Base-by-base conservation (phyloP, 2,113 vertebrate species). In the Leptodactylus fuscus region DNA sequence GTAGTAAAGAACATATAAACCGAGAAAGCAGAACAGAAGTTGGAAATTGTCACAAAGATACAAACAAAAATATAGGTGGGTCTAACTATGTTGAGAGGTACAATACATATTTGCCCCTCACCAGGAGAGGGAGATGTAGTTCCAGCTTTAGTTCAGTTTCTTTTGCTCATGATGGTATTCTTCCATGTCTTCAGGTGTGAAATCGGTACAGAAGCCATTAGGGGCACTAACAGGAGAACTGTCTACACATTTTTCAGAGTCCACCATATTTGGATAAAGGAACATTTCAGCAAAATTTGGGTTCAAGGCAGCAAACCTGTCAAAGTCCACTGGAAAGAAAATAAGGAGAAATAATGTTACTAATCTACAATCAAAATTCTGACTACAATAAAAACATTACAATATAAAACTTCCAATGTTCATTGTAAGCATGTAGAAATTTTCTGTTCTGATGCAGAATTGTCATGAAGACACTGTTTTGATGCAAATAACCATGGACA, bases 151-250 rank as follows among this genome's bases (percentile, higher is more conserved):
- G 92, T 97, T 93, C 90, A 95, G 90, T 92, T 98, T 98, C 90
- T 94, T 89, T 79, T 88, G 89, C 44, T 87, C 88, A 1, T 90
- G 87, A 13, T 86, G 49, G 36, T 88, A 91, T 51, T 89, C 89
- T 29, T 87, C 92, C 60, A 53, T 70, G 4, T 79, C 93, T 11
- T 94, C 94, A 8, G 96, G 97, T 88, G 96, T 97, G 93, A 99
- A 99, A 92, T 99, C 97, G 3, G 96, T 94, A 90, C 97, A 98
- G 94, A 99, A 96, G 81, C 98, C 97, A 53, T 99, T 98, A 81
- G 95, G 90, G 90, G 93, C 91, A 10, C 89, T 89, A 46, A 88
- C 90, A 24, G 93, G 85, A 8, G 88, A 88, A 41, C 86, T 89
- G 87, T 93, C 89, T 27, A 93, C 87, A 48, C 90, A 62, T n/a